Percentiles rank a stretch among this genome's conserved stretches.
Conservation (phyloP, 2,888 invertebrate genomes). For the Melinaea marsaeus region DNA sequence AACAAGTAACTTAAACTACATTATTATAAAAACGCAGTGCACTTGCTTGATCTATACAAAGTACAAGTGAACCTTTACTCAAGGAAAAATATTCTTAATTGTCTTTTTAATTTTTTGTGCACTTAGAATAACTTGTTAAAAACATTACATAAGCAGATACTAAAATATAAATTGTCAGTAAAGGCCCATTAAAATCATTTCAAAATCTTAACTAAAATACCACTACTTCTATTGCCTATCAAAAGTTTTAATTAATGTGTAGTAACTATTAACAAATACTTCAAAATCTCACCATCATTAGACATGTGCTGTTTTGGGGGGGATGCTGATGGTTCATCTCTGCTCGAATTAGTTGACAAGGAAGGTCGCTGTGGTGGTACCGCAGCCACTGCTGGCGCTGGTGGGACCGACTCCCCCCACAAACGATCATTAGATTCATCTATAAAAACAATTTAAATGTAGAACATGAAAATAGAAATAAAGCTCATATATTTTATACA, state of each 20-base stretch:
- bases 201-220: neutral
- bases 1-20: too few relatives aligned
- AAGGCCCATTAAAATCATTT: too few relatives aligned
- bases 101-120: too few relatives aligned
- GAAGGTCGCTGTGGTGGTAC: slow-evolving; percentile 68
- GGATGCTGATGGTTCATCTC: slow-evolving; percentile 55
- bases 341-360: slow-evolving; percentile 54
- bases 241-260: neutral
- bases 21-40: too few relatives aligned
- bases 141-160: too few relatives aligned
- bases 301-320: slow-evolving; percentile 61
- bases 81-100: too few relatives aligned
- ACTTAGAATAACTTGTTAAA: too few relatives aligned
- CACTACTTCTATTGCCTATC: neutral
- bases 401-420: slow-evolving; percentile 72
- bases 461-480: neutral
- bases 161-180: too few relatives aligned
- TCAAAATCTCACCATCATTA: slow-evolving; percentile 48
- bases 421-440: slow-evolving; percentile 68
- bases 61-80: too few relatives aligned
- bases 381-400: slow-evolving; percentile 70
- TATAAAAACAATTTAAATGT: slow-evolving; percentile 33
- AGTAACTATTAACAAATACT: neutral
- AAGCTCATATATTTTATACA: neutral
- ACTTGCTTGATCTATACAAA: too few relatives aligned